Evolutionary conservation across 2,113 vertebrate species (phyloP), one percentile per base, ranked within the genome.

Genomic region (Dunckerocampus dactyliophorus): DNA sequence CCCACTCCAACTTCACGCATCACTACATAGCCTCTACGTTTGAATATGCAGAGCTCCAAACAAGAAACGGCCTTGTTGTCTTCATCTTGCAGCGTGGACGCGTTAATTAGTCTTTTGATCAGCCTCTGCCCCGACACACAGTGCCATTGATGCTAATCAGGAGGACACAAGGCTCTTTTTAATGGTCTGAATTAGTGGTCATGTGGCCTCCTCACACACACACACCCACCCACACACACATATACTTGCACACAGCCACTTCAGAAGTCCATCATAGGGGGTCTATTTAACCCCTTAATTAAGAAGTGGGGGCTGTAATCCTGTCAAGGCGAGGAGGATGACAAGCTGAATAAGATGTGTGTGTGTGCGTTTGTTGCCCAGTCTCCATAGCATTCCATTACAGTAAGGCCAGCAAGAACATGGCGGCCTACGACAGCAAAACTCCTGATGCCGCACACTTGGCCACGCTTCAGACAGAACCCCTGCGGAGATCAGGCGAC

Each of bases 281-380:
- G 87, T 83, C 81, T 82, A 77, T 82, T 90, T 89, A 89, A 88
- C 84, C 76, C 83, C 61, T 82, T 89, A 89, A 91, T 92, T 88
- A 89, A 86, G 85, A 79, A 72, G 77, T 67, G 84, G 77, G 77
- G 79, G 75, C 75, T 78, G 73, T 89, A 91, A 90, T 89, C 89
- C 86, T 84, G 83, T 88, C 87, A 88, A 66, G 58, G 71, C 28
- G 54, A 85, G 80, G 63, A 71, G 49, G 72, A 62, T 46, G 62
- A 62, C 66, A 48, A 3, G n/a, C 22, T 43, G 48, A 67, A 65
- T 3, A 54, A 60, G 28, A 53, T 51, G 54, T 63, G 69, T 34
- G 74, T 19, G 53, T 74, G 34, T 51, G 13, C 50, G 17, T 52
- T 11, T 16, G 65, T 47, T 52, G 12, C 28, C 68, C 22, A 74